phyloP scores from a whole-genome alignment of 2,797 vertebrate genomes.

The Arnoldichthys spilopterus region DNA sequence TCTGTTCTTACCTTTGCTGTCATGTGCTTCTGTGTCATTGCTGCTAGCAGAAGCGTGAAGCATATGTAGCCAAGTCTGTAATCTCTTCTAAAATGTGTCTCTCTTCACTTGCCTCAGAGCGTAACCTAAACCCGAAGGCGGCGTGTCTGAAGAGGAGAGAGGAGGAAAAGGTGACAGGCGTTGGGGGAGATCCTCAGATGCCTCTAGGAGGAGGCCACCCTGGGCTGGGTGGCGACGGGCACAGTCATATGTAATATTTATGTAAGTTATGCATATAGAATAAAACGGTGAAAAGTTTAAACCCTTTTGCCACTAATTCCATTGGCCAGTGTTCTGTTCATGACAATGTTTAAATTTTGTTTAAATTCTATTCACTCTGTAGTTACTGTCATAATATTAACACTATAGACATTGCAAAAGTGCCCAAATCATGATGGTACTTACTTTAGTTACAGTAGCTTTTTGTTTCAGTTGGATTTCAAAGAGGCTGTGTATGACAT shows the following conservation, averaged over 20 bases:
- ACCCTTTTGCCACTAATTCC: too few species aligned
- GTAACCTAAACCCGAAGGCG: constrained; percentile 97
- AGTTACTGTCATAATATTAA: too few species aligned
- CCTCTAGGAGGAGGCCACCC: constrained; percentile 87
- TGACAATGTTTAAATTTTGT: too few species aligned
- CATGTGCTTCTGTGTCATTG: neutral
- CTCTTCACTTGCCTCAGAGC: constrained; percentile 76
- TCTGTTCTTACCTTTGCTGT: constrained; percentile 24
- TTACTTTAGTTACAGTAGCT: too few species aligned
- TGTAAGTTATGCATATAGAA: constrained; percentile 33
- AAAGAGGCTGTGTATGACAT: too few species aligned
- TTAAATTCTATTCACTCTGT: too few species aligned
- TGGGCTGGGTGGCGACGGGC: constrained; percentile 87
- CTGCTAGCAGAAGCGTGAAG: constrained; percentile 5
- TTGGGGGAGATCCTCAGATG: constrained; percentile 91
- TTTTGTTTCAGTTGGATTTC: too few species aligned
- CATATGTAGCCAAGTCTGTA: neutral
- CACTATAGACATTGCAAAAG: too few species aligned
- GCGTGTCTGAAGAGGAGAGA: constrained; percentile 98
- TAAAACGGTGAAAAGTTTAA: too few species aligned
- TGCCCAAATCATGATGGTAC: too few species aligned
- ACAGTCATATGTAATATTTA: constrained; percentile 67
- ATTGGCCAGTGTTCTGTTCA: too few species aligned
- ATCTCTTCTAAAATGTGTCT: constrained; percentile 1
- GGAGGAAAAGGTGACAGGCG: constrained; percentile 92